Evolutionary conservation across 2,888 invertebrate species (phyloP).

Genomic region (Brenthis daphne): DNA sequence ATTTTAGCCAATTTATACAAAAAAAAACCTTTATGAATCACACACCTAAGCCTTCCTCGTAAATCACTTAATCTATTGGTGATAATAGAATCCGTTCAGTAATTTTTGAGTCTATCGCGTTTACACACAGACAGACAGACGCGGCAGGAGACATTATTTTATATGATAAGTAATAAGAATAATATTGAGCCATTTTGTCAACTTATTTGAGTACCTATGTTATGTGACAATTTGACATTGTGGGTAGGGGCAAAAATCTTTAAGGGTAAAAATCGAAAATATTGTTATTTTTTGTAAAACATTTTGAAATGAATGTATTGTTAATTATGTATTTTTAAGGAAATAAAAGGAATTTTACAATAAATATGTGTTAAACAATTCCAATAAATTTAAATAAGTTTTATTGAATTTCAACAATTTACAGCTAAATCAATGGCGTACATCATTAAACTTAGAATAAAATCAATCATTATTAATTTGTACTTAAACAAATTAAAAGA

Average conservation of each 20-base stretch:
- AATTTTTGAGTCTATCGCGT: too few species aligned
- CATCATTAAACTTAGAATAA: constrained; percentile 7
- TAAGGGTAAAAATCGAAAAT: constrained; percentile 1
- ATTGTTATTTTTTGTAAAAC: constrained; percentile 17
- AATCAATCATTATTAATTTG: constrained; percentile 5
- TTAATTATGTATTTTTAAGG: constrained; percentile 14
- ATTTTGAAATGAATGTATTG: constrained; percentile 12
- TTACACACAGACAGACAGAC: too few species aligned
- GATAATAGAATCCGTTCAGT: too few species aligned
- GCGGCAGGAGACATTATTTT: too few species aligned
- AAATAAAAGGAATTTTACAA: constrained; percentile 8
- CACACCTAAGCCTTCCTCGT: too few species aligned
- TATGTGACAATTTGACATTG: too few species aligned
- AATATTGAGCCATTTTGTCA: too few species aligned
- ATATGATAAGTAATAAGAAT: too few species aligned
- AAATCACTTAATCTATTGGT: too few species aligned
- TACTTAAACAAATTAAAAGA: not conserved
- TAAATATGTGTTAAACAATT: not conserved
- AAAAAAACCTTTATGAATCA: too few species aligned
- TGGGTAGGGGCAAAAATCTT: not conserved
- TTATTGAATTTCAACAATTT: constrained; percentile 4
- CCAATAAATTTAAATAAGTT: not conserved
- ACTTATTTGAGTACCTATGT: too few species aligned
- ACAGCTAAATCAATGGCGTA: not conserved
- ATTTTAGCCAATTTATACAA: too few species aligned